Percentiles rank a stretch among this genome's conserved stretches.
These are phyloP conservation scores for Bombylius discolor DNA, from an alignment of 2,888 invertebrate species.

Conservation along the genomic window DNA sequence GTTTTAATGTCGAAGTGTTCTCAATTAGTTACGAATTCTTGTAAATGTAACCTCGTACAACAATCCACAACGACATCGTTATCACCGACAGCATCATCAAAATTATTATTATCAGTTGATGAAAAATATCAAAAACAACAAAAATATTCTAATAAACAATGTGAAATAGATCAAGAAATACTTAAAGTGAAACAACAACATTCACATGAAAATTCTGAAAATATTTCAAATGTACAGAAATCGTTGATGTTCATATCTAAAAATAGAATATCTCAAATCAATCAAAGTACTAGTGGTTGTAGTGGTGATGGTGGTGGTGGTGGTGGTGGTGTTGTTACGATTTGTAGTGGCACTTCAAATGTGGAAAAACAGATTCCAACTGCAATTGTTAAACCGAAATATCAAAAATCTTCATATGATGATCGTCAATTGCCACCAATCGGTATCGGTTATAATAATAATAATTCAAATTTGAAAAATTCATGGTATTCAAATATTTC, in stretches of 20 bases:
- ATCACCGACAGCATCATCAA: not conserved
- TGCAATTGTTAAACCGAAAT: slow-evolving; percentile 25
- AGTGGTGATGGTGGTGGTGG: not conserved
- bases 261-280: slow-evolving; percentile 6
- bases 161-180: not conserved
- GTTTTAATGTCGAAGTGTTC: not conserved
- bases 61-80: not conserved
- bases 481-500: not conserved
- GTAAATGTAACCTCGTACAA: slow-evolving; percentile 8
- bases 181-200: not conserved
- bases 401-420: slow-evolving; percentile 29
- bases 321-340: too few species aligned
- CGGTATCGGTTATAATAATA: slow-evolving; percentile 18
- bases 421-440: slow-evolving; percentile 31
- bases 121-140: not conserved
- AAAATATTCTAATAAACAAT: not conserved
- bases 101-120: not conserved
- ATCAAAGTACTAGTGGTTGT: not conserved
- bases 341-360: not conserved
- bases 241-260: slow-evolving; percentile 9
- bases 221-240: not conserved
- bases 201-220: not conserved
- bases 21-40: not conserved
- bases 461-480: not conserved
- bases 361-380: slow-evolving; percentile 17